These are phyloP conservation scores for Lordiphosa stackelbergi DNA, from an alignment of 1,140 invertebrate species.

Conservation along the genomic window DNA sequence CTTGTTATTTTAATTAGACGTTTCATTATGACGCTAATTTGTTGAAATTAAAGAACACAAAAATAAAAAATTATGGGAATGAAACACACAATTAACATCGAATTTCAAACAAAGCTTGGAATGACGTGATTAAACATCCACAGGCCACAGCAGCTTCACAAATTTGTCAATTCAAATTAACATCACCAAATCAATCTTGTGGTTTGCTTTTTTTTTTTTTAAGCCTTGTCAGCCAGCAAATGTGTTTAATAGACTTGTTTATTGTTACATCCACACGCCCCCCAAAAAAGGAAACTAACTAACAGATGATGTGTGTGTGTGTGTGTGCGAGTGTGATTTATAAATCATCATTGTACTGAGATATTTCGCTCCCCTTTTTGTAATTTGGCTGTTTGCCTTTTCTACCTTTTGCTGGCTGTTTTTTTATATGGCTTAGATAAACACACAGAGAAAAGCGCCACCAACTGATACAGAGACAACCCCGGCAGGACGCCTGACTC, in stretches of 20 bases:
- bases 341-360: conserved; percentile 6
- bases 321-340: conserved; percentile 4
- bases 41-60: conserved; percentile 45
- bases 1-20: conserved; percentile 72
- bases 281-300: neutral
- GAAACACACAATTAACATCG: conserved; percentile 2
- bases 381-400: conserved; percentile 24
- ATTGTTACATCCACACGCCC: neutral
- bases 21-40: conserved; percentile 70
- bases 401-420: conserved; percentile 42
- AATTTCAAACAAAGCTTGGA: conserved; percentile 20
- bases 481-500: neutral
- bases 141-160: conserved; percentile 3
- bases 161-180: conserved; percentile 2
- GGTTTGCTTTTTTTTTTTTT: conserved; percentile 7
- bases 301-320: conserved; percentile 9
- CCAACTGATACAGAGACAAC: conserved; percentile 10
- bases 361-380: conserved; percentile 24
- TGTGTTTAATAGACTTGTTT: no score
- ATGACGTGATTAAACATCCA: conserved; percentile 9
- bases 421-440: conserved; percentile 40
- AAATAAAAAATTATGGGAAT: neutral
- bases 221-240: conserved; percentile 2
- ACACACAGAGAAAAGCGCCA: conserved; percentile 19
- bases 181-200: conserved; percentile 1